Conservation (phyloP, 2,797 vertebrate genomes). For the Oryzias dopingdopingensis region DNA sequence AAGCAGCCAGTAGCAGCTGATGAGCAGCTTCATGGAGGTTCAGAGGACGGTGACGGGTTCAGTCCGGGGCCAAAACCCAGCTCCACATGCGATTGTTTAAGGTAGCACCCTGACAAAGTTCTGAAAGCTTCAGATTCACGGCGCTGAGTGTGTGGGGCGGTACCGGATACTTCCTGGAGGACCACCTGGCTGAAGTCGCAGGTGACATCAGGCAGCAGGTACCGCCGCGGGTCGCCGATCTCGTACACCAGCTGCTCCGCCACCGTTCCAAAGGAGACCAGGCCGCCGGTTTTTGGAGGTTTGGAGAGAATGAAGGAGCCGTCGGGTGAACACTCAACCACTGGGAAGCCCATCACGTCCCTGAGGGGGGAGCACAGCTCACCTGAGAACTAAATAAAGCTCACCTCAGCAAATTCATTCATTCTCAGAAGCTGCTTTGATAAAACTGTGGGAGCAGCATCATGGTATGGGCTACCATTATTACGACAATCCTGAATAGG, state of each 20-base stretch:
- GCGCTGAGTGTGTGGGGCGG: not conserved
- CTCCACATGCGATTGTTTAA: constrained; percentile 44
- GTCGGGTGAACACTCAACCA: constrained; percentile 80
- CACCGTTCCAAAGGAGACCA: constrained; percentile 83
- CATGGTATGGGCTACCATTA: no score
- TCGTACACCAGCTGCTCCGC: constrained; percentile 88
- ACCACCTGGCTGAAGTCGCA: constrained; percentile 86
- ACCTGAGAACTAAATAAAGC: no score
- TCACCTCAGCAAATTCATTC: no score
- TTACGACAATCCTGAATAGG: rapidly evolving
- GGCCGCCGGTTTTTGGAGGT: constrained; percentile 78
- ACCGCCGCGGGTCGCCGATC: constrained; percentile 79
- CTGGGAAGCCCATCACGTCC: constrained; percentile 86
- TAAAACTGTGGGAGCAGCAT: no score
- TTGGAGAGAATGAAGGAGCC: constrained; percentile 83
- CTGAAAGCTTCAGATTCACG: constrained; percentile 14
- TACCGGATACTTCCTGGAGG: constrained; percentile 84
- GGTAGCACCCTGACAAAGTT: not conserved
- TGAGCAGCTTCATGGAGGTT: constrained; percentile 20
- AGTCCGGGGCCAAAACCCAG: not conserved
- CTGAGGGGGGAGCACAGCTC: constrained; percentile 49
- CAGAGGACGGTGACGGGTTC: constrained; percentile 26
- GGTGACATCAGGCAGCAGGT: constrained; percentile 85
- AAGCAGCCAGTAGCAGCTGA: constrained; percentile 11
- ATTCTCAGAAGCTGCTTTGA: no score